Percentiles rank a stretch among this genome's conserved stretches.
Evolutionary conservation across 2,797 vertebrate genomes (phyloP).

Genomic region (Artibeus jamaicensis): DNA sequence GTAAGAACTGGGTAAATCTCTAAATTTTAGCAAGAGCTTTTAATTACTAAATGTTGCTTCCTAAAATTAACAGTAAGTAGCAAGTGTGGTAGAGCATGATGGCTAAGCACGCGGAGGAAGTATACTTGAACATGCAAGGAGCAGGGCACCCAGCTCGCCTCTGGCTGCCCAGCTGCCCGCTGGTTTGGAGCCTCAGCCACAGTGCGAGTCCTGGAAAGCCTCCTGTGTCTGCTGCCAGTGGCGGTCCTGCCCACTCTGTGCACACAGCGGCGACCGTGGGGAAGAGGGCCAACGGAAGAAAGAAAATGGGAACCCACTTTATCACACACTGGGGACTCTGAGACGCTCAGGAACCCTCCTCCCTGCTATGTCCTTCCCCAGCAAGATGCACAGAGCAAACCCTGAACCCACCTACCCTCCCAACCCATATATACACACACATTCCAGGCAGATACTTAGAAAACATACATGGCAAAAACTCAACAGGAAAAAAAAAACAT

Average conservation of each 20-base stretch:
- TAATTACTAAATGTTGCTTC: neutral
- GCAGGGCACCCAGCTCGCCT: neutral
- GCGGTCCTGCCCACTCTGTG: neutral
- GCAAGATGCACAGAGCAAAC: neutral
- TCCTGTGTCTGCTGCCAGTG: neutral
- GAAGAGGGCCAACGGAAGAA: neutral
- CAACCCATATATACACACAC: neutral
- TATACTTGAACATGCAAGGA: neutral
- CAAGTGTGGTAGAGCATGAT: neutral
- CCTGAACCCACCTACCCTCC: neutral
- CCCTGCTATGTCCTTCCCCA: neutral
- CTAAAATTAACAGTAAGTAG: neutral
- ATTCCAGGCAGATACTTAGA: neutral
- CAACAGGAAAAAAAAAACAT: neutral
- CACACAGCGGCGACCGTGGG: neutral
- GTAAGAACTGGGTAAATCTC: neutral
- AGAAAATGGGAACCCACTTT: neutral
- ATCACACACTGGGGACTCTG: neutral
- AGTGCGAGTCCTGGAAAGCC: neutral
- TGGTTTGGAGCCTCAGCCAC: neutral
- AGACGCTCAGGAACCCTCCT: neutral
- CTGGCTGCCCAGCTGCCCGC: neutral
- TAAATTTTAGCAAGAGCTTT: slow-evolving; percentile 25
- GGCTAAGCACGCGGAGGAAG: neutral
- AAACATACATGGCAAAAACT: neutral